Evolutionary conservation across 2,797 vertebrate genomes (phyloP).

Genomic region (Chloroceryle inda): DNA sequence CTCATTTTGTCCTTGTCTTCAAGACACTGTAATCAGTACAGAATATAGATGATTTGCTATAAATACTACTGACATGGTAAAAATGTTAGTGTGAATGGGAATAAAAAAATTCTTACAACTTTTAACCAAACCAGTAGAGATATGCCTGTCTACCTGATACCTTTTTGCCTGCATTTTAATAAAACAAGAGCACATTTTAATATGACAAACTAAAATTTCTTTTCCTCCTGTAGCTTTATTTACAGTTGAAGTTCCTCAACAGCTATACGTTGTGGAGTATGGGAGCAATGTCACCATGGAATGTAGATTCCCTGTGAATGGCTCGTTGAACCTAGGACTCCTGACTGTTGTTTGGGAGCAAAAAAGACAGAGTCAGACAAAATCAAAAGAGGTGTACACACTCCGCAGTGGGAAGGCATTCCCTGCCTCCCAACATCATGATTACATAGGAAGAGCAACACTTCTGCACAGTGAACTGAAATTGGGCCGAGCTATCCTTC

Average conservation of each 20-base stretch:
- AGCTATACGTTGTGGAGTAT: constrained; percentile 75
- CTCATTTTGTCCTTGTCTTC: not conserved
- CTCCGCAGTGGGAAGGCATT: constrained; percentile 53
- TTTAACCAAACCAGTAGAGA: not conserved
- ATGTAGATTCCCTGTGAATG: constrained; percentile 84
- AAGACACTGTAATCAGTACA: not conserved
- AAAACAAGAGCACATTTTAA: not conserved
- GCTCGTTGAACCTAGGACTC: not conserved
- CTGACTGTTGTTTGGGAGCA: constrained; percentile 83
- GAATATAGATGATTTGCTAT: not conserved
- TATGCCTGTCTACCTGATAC: not conserved
- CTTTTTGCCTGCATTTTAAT: not conserved
- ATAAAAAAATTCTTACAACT: not conserved
- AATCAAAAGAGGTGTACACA: constrained; percentile 73
- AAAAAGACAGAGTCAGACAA: not conserved
- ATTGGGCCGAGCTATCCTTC: constrained; percentile 81
- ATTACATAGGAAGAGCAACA: constrained; percentile 76
- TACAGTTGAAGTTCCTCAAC: constrained; percentile 83
- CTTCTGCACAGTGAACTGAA: constrained; percentile 79
- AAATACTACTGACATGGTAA: not conserved
- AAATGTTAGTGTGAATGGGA: not conserved
- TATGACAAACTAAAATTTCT: not conserved
- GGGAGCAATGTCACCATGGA: constrained; percentile 82
- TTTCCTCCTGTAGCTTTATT: constrained; percentile 81
- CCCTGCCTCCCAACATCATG: constrained; percentile 1